A percentile compares a stretch with the other conserved stretches of the same genome.
phyloP scores from a whole-genome alignment of 2,888 invertebrate species.

The Xylota segnis region DNA sequence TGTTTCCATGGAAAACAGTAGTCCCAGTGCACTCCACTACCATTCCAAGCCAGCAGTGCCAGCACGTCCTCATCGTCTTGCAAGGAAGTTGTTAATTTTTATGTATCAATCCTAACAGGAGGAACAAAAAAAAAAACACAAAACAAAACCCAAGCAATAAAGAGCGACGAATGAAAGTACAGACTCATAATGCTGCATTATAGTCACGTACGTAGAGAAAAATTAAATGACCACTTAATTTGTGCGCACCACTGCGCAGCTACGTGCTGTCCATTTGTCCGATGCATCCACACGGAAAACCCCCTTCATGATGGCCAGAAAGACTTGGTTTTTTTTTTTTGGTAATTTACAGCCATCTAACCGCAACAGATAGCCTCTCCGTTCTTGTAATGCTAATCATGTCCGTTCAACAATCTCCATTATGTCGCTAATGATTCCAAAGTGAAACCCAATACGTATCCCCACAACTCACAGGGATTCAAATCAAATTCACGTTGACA shows the following conservation, averaged over 20 bases:
- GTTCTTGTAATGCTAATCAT: constrained; percentile 32
- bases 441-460: constrained; percentile 66
- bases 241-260: constrained; percentile 34
- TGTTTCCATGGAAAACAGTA: constrained; percentile 42
- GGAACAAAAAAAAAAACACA: constrained; percentile 16
- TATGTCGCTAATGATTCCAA: constrained; percentile 35
- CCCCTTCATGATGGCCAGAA: constrained; percentile 22
- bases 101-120: constrained; percentile 62
- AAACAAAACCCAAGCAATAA: background rate
- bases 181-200: constrained; percentile 57
- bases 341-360: constrained; percentile 48
- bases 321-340: background rate
- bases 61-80: constrained; percentile 64
- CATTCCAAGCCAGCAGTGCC: background rate
- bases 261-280: constrained; percentile 23
- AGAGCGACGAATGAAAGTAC: constrained; percentile 7
- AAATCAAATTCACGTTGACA: constrained; percentile 64
- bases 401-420: constrained; percentile 3
- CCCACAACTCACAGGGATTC: constrained; percentile 36
- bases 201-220: constrained; percentile 69
- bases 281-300: background rate
- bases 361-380: constrained; percentile 6
- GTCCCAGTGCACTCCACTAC: constrained; percentile 18
- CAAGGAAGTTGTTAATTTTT: constrained; percentile 75
- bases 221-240: constrained; percentile 73